phyloP scores from a whole-genome alignment of 2,888 invertebrate genomes.

The Machimus rusticus region DNA sequence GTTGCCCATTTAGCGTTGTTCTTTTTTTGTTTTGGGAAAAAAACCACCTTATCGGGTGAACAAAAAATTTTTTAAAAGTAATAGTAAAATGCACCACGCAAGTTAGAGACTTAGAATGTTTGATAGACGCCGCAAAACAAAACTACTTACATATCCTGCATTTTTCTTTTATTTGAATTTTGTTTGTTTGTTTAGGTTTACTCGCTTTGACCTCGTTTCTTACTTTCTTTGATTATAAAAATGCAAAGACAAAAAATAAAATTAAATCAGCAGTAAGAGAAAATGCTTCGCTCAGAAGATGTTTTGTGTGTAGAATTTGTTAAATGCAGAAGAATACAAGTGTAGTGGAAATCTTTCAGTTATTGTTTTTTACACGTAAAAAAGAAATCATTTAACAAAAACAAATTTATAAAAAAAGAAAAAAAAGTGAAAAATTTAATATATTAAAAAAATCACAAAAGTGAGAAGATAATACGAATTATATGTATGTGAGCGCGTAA shows the following conservation, averaged over 20 bases:
- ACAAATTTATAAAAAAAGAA: constrained; percentile 20
- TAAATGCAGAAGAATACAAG: constrained; percentile 24
- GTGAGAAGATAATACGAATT: constrained; percentile 40
- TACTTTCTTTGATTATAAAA: not conserved
- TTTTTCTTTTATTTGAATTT: not conserved
- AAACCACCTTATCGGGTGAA: not conserved
- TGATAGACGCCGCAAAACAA: not conserved
- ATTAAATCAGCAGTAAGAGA: not conserved
- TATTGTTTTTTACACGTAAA: constrained; percentile 36
- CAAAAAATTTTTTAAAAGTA: not conserved
- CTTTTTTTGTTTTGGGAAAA: not conserved
- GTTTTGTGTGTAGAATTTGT: constrained; percentile 32
- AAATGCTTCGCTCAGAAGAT: not conserved
- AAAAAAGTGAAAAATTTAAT: constrained; percentile 34
- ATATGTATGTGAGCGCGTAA: constrained; percentile 24
- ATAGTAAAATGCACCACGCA: not conserved
- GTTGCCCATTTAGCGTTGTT: not conserved
- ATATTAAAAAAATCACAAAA: constrained; percentile 36
- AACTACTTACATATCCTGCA: not conserved
- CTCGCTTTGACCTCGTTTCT: not conserved
- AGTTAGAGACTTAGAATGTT: not conserved
- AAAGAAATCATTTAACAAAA: constrained; percentile 12
- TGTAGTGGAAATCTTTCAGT: constrained; percentile 24
- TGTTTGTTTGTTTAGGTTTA: not conserved
- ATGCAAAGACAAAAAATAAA: not conserved